phyloP scores from a whole-genome alignment of 92 coral and sea anemone genomes.

The Bergia sp. region DNA sequence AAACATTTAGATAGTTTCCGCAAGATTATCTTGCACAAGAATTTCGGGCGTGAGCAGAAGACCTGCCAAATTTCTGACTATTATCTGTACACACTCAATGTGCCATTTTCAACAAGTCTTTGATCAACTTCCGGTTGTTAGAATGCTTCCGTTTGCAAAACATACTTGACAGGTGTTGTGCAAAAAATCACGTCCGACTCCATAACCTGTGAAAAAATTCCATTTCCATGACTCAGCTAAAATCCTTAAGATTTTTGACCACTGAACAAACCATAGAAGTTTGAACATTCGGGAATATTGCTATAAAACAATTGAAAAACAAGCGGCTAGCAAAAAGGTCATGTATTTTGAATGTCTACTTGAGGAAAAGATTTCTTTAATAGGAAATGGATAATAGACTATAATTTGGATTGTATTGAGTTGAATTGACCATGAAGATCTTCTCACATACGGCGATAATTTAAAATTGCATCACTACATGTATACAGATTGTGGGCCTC shows the following conservation, averaged over 20 bases:
- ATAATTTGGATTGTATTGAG: not conserved
- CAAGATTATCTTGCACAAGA: constrained; percentile 34
- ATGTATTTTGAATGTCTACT: not conserved
- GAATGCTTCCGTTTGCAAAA: constrained; percentile 5
- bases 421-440: not conserved
- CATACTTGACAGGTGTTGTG: not conserved
- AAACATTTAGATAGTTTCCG: constrained; percentile 1
- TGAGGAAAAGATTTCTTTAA: not conserved
- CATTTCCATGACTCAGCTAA: not conserved
- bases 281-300: not conserved
- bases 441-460: not conserved
- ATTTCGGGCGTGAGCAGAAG: constrained; percentile 8
- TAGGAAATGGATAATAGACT: constrained; percentile 7
- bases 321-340: not conserved
- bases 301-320: not conserved
- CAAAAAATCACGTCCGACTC: constrained; percentile 24
- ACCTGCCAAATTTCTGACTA: constrained; percentile 4
- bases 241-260: not conserved
- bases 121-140: constrained; percentile 25
- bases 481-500: no score
- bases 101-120: not conserved
- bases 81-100: not conserved
- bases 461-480: no score
- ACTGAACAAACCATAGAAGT: not conserved
- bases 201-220: not conserved